A percentile compares a stretch with the other conserved stretches of the same genome.
Evolutionary conservation across 2,797 vertebrate species (phyloP).

Genomic region (Hapalemur alaotrensis): DNA sequence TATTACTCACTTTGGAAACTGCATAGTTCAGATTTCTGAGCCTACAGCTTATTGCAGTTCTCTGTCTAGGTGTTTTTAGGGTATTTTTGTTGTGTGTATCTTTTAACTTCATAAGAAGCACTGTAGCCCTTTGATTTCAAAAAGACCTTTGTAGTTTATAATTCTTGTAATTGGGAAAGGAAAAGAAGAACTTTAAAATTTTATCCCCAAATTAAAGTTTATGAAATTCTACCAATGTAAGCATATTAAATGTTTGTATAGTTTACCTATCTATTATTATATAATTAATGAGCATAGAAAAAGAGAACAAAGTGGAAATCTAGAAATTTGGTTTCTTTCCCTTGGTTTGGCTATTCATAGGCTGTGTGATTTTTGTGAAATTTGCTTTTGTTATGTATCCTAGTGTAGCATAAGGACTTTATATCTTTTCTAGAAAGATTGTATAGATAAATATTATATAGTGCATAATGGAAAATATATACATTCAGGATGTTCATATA

Average conservation of each 20-base stretch:
- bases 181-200: constrained; percentile 4
- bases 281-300: background rate
- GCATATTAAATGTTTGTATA: background rate
- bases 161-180: background rate
- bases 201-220: constrained; percentile 9
- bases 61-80: background rate
- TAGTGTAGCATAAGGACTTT: background rate
- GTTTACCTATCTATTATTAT: background rate
- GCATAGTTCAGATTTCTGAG: background rate
- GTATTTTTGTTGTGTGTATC: background rate
- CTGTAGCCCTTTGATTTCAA: background rate
- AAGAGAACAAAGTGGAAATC: background rate
- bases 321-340: constrained; percentile 1
- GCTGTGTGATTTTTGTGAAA: background rate
- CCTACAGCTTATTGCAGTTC: background rate
- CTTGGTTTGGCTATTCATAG: background rate
- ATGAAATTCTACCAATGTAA: background rate
- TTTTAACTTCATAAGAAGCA: background rate
- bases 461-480: background rate
- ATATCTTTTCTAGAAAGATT: background rate
- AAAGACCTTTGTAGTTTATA: background rate
- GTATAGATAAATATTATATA: background rate
- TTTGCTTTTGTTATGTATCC: background rate
- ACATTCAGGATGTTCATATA: background rate
- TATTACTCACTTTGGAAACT: background rate